Base-by-base conservation (phyloP, 2,113 vertebrate species). In the Leucosticte australis region DNA sequence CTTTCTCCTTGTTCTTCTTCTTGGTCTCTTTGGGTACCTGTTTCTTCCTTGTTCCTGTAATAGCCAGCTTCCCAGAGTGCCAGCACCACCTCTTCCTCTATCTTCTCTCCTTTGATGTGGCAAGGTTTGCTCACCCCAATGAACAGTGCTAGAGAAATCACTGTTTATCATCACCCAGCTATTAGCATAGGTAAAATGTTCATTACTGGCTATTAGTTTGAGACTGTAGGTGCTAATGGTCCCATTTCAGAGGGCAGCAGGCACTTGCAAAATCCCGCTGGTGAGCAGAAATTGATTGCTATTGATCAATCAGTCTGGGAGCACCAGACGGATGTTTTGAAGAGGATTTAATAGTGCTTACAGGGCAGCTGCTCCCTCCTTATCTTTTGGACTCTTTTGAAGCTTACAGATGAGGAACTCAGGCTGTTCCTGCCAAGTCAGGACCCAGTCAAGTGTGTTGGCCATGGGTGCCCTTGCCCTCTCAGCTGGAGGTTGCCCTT, bases 191-290 rank as follows among this genome's bases (percentile, higher is more conserved):
- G 90, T 95, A 69, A 90, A 93, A 90, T 85, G 85, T 84, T 96
- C 85, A 68, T 95, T 93, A 93, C 33, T 44, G 90, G 76, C 95
- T 85, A 16, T 95, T 95, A 77, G 87, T 87, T 94, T 59, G 84
- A 90, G 62, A 83, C 46, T 75, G 73, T 78, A 92, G 94, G 95
- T 97, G 92, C 90, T 97, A 96, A 97, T 95, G 83, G 92, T 89
- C 55, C 44, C 42, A 35, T 92, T 91, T 91, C 49, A 69, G 67
- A 55, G 77, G 62, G 44, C 79, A 89, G 57, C 18, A 89, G 74
- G 75, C 74, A 42, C 82, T 91, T 83, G 84, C 52, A 87, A 71
- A 92, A 68, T 85, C 91, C 64, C 0, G 0, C 59, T 95, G 93
- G 39, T 86, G 78, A 3, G 20, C 52, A 83, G 80, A 68, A 83